Conservation (phyloP, 2,888 invertebrate genomes). For the Drosophila yooni region DNA sequence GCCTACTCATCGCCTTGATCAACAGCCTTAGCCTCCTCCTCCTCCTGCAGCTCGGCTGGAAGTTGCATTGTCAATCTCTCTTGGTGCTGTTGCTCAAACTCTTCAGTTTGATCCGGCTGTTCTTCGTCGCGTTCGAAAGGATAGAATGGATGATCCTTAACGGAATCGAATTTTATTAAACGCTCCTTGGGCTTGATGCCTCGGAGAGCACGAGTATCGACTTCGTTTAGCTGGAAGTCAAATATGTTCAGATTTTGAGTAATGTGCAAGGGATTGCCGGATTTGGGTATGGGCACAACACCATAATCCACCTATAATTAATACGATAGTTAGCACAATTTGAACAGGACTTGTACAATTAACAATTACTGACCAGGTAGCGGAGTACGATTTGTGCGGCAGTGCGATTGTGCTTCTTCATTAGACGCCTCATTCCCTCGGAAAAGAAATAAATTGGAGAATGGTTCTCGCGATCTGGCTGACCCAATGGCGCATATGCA, state of each 20-base stretch:
- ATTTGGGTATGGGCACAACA: conserved; percentile 87
- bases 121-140: conserved; percentile 67
- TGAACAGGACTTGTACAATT: not conserved
- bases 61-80: not conserved
- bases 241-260: conserved; percentile 87
- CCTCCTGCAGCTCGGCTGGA: conserved; percentile 16
- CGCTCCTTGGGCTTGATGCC: conserved; percentile 62
- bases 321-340: not conserved
- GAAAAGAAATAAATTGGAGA: conserved; percentile 85
- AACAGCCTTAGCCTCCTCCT: conserved; percentile 1
- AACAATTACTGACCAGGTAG: conserved; percentile 86
- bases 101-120: conserved; percentile 1
- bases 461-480: conserved; percentile 86
- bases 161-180: conserved; percentile 51
- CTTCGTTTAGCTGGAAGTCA: conserved; percentile 86
- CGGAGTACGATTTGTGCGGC: conserved; percentile 88
- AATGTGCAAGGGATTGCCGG: conserved; percentile 86
- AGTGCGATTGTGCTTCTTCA: conserved; percentile 87
- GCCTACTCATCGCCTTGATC: conserved; percentile 20
- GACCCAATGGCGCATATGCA: conserved; percentile 91
- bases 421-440: conserved; percentile 86
- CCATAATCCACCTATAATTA: conserved; percentile 73
- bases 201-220: conserved; percentile 84
- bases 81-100: conserved; percentile 15
- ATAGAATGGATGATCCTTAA: conserved; percentile 62